Conservation (phyloP, 2,888 invertebrate species). For the Phortica magna region DNA sequence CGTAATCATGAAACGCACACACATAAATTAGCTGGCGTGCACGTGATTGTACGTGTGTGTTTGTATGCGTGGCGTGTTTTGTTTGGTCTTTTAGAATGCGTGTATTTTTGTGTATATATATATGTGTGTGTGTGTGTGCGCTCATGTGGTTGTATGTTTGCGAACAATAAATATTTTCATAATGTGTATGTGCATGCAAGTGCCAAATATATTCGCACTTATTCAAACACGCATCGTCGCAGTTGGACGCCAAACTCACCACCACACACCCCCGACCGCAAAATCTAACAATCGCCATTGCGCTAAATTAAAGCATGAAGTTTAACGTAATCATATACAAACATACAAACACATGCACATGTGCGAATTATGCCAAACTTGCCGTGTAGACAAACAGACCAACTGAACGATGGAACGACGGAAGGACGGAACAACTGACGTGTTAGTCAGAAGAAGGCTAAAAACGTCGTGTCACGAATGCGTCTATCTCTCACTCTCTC, state of each 20-base stretch:
- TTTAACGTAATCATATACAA: neutral
- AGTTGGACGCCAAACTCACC: no score
- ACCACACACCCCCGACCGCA: neutral
- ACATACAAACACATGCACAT: conserved; percentile 4
- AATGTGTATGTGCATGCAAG: conserved; percentile 29
- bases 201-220: conserved; percentile 34
- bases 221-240: conserved; percentile 14
- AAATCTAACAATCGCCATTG: neutral
- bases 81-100: conserved; percentile 47
- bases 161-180: conserved; percentile 38
- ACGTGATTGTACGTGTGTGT: conserved; percentile 33
- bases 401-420: no score
- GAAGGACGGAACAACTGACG: conserved; percentile 18
- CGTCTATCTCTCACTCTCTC: neutral
- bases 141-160: conserved; percentile 31
- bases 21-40: conserved; percentile 30
- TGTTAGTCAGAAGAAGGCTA: neutral
- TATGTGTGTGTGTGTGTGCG: conserved; percentile 37
- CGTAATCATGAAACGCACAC: conserved; percentile 50
- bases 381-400: conserved; percentile 15
- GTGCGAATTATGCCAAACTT: neutral
- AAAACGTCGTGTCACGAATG: no score
- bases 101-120: conserved; percentile 40
- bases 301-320: conserved; percentile 42
- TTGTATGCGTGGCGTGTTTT: conserved; percentile 36